Base-by-base conservation (phyloP, 2,888 invertebrate species). In the Agapetus fuscipes region DNA sequence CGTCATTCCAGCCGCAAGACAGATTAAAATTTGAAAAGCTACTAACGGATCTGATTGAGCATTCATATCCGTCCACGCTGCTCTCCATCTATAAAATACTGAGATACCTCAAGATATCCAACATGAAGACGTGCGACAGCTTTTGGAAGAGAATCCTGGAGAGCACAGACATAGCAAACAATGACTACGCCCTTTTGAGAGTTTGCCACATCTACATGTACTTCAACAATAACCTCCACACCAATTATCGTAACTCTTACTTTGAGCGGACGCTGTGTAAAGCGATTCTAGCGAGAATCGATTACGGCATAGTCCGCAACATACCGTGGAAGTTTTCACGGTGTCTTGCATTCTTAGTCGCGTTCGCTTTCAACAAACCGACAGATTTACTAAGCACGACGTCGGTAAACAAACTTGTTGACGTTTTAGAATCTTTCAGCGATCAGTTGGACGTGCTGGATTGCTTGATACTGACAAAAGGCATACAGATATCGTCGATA, bases 291-390 rank as follows among this genome's bases (percentile, higher is more conserved):
- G 9, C 29, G 6, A 14, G 29, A 17, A 44, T 41, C n/a, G 17
- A 29, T 7, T 16, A 34, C 2, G 26, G 17, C 5, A 9, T 15
- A 4, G n/a, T 15, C 7, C 20, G 28, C 10, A 14, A n/a, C 2
- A 26, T 41, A 11, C 40, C 44, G 9, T 44, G 37, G 41, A 44
- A 44, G 34, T 37, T 34, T 30, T 34, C 37, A 7, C 45, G 45
- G 3, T 17, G 34, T 9, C 9, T 26, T 3, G 29, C 45, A 3
- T 45, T 45, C 26, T 26, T 39, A 3, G 15, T 45, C 11, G 31
- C 33, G 4, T 45, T 39, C 12, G 34, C 39, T 11, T 26, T 32
- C 5, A 30, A 20, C 17, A 33, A 34, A 17, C 10, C 28, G 12
- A 25, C 24, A 13, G 13, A 16, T 2, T 24, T 14, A 16, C 31